These are phyloP conservation scores for Oscheius sp. DNA, from an alignment of 2,888 invertebrate genomes.

Conservation along the genomic window DNA sequence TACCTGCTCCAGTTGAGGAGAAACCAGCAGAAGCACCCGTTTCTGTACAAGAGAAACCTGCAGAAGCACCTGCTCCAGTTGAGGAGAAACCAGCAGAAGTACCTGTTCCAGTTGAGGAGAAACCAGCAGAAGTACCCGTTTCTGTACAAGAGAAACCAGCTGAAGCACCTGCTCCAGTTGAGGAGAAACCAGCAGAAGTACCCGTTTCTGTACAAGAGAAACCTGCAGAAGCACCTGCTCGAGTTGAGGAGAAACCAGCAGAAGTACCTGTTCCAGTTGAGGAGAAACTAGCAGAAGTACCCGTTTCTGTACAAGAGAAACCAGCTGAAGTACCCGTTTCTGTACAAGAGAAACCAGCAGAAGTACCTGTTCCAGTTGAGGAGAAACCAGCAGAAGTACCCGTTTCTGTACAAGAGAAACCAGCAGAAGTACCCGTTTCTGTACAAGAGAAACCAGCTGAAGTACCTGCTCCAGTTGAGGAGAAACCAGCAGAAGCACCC, in stretches of 20 bases:
- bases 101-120: neutral
- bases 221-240: neutral
- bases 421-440: neutral
- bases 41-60: constrained; percentile 27
- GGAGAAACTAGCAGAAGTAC: neutral
- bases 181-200: constrained; percentile 20
- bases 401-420: neutral
- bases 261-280: neutral
- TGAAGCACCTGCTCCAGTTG: constrained; percentile 20
- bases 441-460: neutral
- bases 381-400: neutral
- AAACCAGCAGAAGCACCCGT: neutral
- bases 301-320: neutral
- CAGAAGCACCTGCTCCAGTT: neutral
- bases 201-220: neutral
- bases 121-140: neutral
- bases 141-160: too few relatives aligned
- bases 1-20: neutral
- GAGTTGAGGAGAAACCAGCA: neutral
- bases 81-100: neutral
- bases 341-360: neutral
- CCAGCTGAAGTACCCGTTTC: neutral
- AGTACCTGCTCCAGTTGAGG: neutral
- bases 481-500: neutral
- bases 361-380: neutral